phyloP scores from a whole-genome alignment of 35 echinoderm and acorn worm genomes.

The Patiria miniata region DNA sequence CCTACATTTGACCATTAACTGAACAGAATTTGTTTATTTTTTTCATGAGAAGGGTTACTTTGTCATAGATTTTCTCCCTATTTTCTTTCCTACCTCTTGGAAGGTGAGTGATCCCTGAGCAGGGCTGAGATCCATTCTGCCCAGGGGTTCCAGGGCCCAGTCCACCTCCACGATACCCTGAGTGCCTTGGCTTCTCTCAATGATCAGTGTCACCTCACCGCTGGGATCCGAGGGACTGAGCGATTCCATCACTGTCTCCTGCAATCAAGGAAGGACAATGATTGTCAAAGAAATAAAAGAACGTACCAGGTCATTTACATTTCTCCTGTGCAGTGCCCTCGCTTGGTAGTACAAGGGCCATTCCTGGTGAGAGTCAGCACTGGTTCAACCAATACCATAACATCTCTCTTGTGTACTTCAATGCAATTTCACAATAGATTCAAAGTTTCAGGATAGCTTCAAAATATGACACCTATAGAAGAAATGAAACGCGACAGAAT shows the following conservation, averaged over 20 bases:
- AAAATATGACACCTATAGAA: too few relatives aligned
- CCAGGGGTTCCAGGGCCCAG: conserved; percentile 76
- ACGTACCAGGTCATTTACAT: not conserved
- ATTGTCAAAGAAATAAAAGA: not conserved
- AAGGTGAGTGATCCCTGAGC: conserved; percentile 64
- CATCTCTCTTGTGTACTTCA: too few relatives aligned
- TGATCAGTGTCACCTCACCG: conserved; percentile 64
- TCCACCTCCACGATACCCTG: conserved; percentile 51
- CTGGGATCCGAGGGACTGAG: conserved; percentile 38
- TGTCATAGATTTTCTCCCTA: not conserved
- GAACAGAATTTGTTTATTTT: too few relatives aligned
- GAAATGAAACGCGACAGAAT: too few relatives aligned
- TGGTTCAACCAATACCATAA: too few relatives aligned
- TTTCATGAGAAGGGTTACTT: too few relatives aligned
- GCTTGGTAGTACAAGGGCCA: too few relatives aligned
- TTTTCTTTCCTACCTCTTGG: conserved; percentile 60
- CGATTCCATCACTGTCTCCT: conserved; percentile 72
- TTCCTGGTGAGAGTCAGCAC: too few relatives aligned
- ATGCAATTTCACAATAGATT: too few relatives aligned
- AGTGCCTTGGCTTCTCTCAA: conserved; percentile 76
- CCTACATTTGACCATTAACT: too few relatives aligned
- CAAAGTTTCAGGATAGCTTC: too few relatives aligned
- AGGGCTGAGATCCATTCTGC: conserved; percentile 64
- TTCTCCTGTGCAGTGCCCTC: not conserved
- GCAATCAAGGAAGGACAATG: not conserved